phyloP scores from a whole-genome alignment of 2,797 vertebrate species.

The Pipistrellus pipistrellus region DNA sequence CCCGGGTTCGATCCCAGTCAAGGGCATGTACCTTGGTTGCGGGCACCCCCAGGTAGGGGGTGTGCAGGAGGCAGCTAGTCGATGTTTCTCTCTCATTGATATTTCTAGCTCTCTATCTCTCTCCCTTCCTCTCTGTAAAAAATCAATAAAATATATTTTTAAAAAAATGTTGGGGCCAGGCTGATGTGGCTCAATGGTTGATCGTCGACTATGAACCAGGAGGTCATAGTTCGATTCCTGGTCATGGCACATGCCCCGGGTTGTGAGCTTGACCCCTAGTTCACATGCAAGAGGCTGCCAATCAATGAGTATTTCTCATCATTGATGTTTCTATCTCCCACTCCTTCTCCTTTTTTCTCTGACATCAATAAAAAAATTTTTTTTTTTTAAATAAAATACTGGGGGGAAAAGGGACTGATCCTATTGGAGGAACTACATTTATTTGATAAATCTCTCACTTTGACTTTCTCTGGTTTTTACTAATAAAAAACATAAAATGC shows the following conservation, averaged over 20 bases:
- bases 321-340: background rate
- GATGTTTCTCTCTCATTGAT: too few relatives aligned
- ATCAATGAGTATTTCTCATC: background rate
- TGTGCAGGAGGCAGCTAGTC: too few relatives aligned
- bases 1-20: too few relatives aligned
- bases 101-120: too few relatives aligned
- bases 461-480: conserved; percentile 50
- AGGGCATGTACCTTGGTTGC: too few relatives aligned
- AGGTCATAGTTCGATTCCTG: background rate
- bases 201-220: background rate
- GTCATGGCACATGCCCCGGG: background rate
- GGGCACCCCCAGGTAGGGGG: too few relatives aligned
- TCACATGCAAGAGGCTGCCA: background rate
- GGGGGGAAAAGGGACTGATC: background rate
- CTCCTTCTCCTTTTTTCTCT: background rate
- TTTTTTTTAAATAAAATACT: background rate
- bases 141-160: too few relatives aligned
- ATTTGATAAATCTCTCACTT: conserved; percentile 55
- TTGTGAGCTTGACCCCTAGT: background rate
- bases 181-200: background rate
- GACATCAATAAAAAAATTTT: background rate
- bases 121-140: too few relatives aligned
- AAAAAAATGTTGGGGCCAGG: background rate
- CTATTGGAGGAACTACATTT: conserved; percentile 53
- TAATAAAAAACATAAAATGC: conserved; percentile 64